Evolutionary conservation across 2,888 invertebrate species (phyloP), one percentile per base, ranked within the genome.

Genomic region (Camponotus fellah): DNA sequence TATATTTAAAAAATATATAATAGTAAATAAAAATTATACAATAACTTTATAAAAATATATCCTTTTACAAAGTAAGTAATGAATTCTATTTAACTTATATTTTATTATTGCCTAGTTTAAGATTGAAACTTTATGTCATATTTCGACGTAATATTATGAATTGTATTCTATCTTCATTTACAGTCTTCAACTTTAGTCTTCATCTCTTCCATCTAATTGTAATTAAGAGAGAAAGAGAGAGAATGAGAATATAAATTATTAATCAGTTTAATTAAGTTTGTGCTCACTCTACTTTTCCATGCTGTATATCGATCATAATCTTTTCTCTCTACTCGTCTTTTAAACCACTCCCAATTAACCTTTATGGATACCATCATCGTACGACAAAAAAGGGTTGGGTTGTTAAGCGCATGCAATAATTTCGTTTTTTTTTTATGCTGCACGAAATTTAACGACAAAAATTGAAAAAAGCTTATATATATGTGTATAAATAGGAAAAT

Each of bases 211-310:
- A 21, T 37, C 40, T 65, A 6, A 5, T 37, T 26, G 21, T 72
- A 60, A 43, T 60, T 60, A 60, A 43, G 26, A 26, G 26, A 26
- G 26, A 26, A 26, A 26, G 26, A 26, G 26, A 26, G 26, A 26
- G 26, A 60, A 60, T 43, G 12, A 26, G 6, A 60, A 74, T 43
- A n/a, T 43, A 43, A 60, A 72, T 72, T 17, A 17, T 72, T 60
- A 26, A 60, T 60, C 43, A 43, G n/a, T 60, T 58, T 74, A 74
- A 60, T 72, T 72, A 60, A 40, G 17, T 66, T 43, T 34, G 14
- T 60, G 6, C 17, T 32, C 17, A 60, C 26, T 60, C 12, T 17
- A 32, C 17, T 12, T 74, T 60, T 17, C 5, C 26, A 14, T 43
- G 65, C 21, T 49, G n/a, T n/a, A 17, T 58, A 60, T 60, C 12